These are phyloP conservation scores for Hydraecia micacea DNA, from an alignment of 2,888 invertebrate genomes.

Conservation along the genomic window DNA sequence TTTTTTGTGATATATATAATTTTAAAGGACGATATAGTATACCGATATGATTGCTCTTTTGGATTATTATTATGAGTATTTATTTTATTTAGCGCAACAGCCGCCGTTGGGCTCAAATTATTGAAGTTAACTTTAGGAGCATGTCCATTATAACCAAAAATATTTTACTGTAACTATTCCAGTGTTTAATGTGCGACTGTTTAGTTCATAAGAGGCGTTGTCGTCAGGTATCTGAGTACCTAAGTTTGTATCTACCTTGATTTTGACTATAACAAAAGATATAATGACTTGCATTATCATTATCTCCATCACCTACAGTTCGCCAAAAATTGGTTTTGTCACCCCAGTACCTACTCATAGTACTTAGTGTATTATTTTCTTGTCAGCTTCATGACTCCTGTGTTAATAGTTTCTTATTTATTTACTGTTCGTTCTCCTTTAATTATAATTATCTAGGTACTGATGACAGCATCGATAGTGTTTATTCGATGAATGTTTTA, in stretches of 20 bases:
- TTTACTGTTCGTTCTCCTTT: slow-evolving; percentile 24
- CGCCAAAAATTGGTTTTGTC: slow-evolving; percentile 54
- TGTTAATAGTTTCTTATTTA: slow-evolving; percentile 55
- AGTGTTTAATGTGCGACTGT: slow-evolving; percentile 79
- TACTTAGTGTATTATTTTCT: slow-evolving; percentile 18
- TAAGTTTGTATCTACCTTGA: slow-evolving; percentile 67
- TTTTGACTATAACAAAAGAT: slow-evolving; percentile 66
- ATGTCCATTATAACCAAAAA: slow-evolving; percentile 77
- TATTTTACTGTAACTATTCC: slow-evolving; percentile 73
- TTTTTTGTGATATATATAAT: slow-evolving; percentile 69
- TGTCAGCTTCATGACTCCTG: slow-evolving; percentile 32
- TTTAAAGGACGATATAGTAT: slow-evolving; percentile 59
- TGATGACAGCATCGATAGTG: slow-evolving; percentile 8
- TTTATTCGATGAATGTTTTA: slow-evolving; percentile 22
- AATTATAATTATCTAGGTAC: slow-evolving; percentile 23
- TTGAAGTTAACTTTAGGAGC: slow-evolving; percentile 71
- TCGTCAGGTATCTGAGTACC: slow-evolving; percentile 74
- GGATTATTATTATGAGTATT: slow-evolving; percentile 75
- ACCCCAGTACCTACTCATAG: slow-evolving; percentile 54
- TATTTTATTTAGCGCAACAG: slow-evolving; percentile 75
- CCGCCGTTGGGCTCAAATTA: slow-evolving; percentile 81
- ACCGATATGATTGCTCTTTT: slow-evolving; percentile 63
- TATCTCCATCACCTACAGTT: slow-evolving; percentile 54
- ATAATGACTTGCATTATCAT: slow-evolving; percentile 72
- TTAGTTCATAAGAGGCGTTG: slow-evolving; percentile 77